Conservation (phyloP, 2,888 invertebrate species). For the Aphodius granarius region DNA sequence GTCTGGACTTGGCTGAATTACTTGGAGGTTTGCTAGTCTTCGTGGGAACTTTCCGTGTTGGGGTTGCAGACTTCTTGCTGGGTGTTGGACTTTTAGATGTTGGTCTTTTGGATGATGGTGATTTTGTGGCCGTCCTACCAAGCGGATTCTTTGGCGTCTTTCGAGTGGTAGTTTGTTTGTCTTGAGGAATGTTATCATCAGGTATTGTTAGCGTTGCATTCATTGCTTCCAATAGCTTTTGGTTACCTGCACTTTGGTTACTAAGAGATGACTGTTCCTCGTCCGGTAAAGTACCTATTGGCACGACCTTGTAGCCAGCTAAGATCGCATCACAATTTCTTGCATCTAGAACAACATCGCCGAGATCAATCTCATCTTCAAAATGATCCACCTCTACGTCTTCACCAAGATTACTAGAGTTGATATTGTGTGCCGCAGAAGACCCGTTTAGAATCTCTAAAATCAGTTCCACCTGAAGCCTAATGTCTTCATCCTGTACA, state of each 20-base stretch:
- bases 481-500: constrained; percentile 18
- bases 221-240: not conserved
- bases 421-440: not conserved
- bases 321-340: constrained; percentile 2
- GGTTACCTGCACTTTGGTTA: too few species aligned
- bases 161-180: not conserved
- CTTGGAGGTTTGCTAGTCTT: not conserved
- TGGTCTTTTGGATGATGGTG: not conserved
- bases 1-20: not conserved
- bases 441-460: constrained; percentile 31
- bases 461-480: constrained; percentile 34
- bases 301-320: too few species aligned
- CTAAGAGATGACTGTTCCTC: constrained; percentile 16
- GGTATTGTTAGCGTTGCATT: not conserved
- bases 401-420: constrained; percentile 32
- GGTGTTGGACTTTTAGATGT: not conserved
- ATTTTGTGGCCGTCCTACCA: not conserved
- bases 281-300: too few species aligned
- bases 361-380: constrained; percentile 35
- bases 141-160: constrained; percentile 13
- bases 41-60: not conserved
- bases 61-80: not conserved
- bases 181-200: not conserved
- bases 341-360: constrained; percentile 17
- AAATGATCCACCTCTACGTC: constrained; percentile 37